Percentiles rank a stretch among this genome's conserved stretches.
Evolutionary conservation across 37 sponge, comb jelly and placozoan genomes (phyloP).

Genomic region (Mnemiopsis leidyi): DNA sequence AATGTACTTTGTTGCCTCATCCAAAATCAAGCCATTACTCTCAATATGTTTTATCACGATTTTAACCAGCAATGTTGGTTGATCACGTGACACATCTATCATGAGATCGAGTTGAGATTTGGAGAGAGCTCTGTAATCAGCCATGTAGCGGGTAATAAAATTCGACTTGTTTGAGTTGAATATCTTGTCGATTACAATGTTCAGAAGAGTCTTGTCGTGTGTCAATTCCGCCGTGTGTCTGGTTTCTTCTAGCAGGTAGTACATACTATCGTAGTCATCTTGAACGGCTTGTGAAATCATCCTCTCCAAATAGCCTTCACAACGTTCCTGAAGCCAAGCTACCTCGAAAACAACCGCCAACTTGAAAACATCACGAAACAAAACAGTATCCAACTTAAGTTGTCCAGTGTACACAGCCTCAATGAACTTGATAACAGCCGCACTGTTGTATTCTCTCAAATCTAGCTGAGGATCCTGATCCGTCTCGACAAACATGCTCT

Average conservation of each 20-base stretch:
- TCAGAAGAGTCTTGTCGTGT: neutral
- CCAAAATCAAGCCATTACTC: neutral
- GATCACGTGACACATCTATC: neutral
- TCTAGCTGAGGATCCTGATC: neutral
- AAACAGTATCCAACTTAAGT: neutral
- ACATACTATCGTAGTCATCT: neutral
- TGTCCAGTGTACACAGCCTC: neutral
- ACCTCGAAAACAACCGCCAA: neutral
- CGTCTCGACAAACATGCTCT: neutral
- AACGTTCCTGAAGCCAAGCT: neutral
- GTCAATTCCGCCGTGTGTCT: neutral
- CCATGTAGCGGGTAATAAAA: neutral
- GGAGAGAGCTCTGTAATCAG: neutral
- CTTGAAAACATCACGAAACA: neutral
- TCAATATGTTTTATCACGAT: neutral
- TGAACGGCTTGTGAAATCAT: neutral
- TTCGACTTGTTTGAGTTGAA: neutral
- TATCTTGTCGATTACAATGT: neutral
- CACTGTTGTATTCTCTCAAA: neutral
- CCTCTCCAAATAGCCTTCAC: neutral
- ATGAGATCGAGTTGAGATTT: neutral
- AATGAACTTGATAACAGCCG: neutral
- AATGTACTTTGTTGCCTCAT: constrained; percentile 20
- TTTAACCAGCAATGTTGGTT: neutral
- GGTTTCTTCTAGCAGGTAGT: neutral